A percentile compares a stretch with the other conserved stretches of the same genome.
These are phyloP conservation scores for Carcharodon carcharias DNA, from an alignment of 2,797 vertebrate species.

Conservation along the genomic window DNA sequence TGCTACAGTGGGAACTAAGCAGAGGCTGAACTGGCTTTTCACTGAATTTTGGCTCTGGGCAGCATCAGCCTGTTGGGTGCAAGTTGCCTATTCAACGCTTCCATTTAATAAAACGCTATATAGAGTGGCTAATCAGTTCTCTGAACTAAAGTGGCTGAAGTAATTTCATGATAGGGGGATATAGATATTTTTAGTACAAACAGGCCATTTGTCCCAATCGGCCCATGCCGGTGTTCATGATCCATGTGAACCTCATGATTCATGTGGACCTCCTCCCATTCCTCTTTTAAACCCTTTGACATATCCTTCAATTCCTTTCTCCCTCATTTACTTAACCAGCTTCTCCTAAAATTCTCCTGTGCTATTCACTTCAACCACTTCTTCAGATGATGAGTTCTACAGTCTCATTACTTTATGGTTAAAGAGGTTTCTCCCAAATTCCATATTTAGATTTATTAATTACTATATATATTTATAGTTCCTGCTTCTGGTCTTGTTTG, in stretches of 20 bases:
- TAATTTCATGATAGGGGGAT: not conserved
- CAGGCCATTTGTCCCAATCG: not conserved
- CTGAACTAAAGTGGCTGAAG: not conserved
- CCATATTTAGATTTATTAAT: not conserved
- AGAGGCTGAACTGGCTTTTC: not conserved
- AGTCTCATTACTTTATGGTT: not conserved
- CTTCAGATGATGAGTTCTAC: not conserved
- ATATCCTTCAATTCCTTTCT: not conserved
- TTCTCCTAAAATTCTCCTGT: not conserved
- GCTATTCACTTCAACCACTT: not conserved
- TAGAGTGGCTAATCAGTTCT: not conserved
- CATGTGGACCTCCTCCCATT: not conserved
- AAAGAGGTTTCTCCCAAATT: not conserved
- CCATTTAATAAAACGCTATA: not conserved
- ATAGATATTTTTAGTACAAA: not conserved
- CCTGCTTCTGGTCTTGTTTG: not conserved
- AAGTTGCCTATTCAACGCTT: not conserved
- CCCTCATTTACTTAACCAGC: not conserved
- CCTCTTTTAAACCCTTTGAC: not conserved
- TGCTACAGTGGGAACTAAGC: not conserved
- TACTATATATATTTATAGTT: not conserved
- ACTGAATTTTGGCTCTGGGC: not conserved
- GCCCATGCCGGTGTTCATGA: not conserved
- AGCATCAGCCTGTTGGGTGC: not conserved
- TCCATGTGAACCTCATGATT: no score